Percentiles rank a stretch among this genome's conserved stretches.
Evolutionary conservation across 2,113 vertebrate genomes (phyloP).

Genomic region (Romanogobio albipinnatus): DNA sequence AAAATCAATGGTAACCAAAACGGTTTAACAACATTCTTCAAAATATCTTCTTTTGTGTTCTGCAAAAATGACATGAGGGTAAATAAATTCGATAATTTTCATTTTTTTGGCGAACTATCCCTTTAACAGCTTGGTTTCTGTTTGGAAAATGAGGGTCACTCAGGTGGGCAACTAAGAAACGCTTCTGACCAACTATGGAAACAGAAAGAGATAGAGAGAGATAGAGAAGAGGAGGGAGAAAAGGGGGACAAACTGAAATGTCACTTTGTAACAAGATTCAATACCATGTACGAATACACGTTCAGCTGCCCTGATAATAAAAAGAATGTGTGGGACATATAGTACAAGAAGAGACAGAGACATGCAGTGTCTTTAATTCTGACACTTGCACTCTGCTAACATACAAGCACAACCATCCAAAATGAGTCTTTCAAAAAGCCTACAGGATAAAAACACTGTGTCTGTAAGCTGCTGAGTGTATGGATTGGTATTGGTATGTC

Average conservation of each 20-base stretch:
- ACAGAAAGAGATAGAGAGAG: background rate
- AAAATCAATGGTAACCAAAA: background rate
- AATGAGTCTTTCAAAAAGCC: background rate
- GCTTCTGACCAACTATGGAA: background rate
- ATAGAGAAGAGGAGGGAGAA: background rate
- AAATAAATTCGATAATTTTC: background rate
- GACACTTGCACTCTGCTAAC: background rate
- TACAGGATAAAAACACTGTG: background rate
- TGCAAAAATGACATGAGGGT: background rate
- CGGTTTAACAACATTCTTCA: background rate
- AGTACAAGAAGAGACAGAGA: slow-evolving; percentile 70
- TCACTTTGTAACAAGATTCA: background rate
- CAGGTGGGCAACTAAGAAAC: background rate
- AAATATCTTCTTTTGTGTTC: background rate
- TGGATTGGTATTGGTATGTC: background rate
- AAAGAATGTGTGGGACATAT: slow-evolving; percentile 67
- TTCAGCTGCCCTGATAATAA: slow-evolving; percentile 74
- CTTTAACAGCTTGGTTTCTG: background rate
- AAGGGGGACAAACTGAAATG: background rate
- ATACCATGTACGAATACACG: background rate
- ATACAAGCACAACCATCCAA: slow-evolving; percentile 6
- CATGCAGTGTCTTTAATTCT: slow-evolving; percentile 56
- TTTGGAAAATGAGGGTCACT: background rate
- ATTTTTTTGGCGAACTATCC: background rate
- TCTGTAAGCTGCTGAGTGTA: background rate